Percentiles rank a stretch among this genome's conserved stretches.
These are phyloP conservation scores for Ceratothoa steindachneri DNA, from an alignment of 2,888 invertebrate genomes.

Conservation along the genomic window DNA sequence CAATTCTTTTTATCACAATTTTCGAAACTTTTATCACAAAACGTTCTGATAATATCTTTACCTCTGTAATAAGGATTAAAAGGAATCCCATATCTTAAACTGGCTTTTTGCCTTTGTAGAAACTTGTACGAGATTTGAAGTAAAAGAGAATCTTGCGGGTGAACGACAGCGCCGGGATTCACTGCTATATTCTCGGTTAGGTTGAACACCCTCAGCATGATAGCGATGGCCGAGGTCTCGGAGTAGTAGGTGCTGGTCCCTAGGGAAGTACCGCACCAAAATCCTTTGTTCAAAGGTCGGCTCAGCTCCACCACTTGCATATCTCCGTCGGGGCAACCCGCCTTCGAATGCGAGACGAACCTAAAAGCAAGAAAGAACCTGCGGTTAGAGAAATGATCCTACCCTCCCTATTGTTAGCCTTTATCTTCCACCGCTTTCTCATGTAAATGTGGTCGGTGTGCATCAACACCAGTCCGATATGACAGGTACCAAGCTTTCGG, in stretches of 20 bases:
- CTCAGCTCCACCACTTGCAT: conserved; percentile 23
- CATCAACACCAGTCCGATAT: too few relatives aligned
- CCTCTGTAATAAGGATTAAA: conserved; percentile 17
- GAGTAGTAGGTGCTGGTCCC: conserved; percentile 25
- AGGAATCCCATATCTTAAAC: conserved; percentile 14
- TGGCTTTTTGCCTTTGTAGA: conserved; percentile 15
- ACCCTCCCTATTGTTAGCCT: too few relatives aligned
- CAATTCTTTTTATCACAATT: conserved; percentile 25
- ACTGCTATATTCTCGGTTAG: neutral
- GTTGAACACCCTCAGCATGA: conserved; percentile 52
- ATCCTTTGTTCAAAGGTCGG: conserved; percentile 20
- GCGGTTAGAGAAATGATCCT: too few relatives aligned
- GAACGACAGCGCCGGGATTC: conserved; percentile 7
- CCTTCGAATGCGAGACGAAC: conserved; percentile 72
- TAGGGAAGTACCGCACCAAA: conserved; percentile 25
- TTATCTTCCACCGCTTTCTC: too few relatives aligned
- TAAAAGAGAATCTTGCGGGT: conserved; percentile 13
- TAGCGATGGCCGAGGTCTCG: conserved; percentile 17
- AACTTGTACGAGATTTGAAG: conserved; percentile 20
- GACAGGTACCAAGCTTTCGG: too few relatives aligned
- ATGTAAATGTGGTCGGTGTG: too few relatives aligned
- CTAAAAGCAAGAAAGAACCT: conserved; percentile 61
- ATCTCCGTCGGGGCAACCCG: conserved; percentile 70
- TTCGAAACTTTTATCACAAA: conserved; percentile 22
- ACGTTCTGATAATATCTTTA: conserved; percentile 17